phyloP scores from a whole-genome alignment of 2,113 vertebrate genomes.

The Archocentrus centrarchus region DNA sequence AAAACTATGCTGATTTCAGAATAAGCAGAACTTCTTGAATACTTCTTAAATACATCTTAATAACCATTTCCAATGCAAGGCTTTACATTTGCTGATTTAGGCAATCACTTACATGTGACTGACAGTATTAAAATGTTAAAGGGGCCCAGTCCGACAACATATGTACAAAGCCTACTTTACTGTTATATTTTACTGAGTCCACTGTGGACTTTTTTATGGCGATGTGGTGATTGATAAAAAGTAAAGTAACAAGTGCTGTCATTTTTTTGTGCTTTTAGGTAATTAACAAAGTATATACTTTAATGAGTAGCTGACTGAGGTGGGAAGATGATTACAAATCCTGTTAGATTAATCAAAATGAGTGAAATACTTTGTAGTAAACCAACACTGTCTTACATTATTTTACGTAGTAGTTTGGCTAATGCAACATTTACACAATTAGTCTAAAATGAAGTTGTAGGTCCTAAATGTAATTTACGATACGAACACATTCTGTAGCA shows the following conservation, averaged over 20 bases:
- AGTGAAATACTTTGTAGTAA: not conserved
- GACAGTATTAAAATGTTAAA: not conserved
- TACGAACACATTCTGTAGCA: not conserved
- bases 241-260: not conserved
- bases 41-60: not conserved
- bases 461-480: not conserved
- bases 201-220: too few species aligned
- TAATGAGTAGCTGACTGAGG: not conserved
- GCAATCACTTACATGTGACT: not conserved
- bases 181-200: not conserved
- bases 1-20: not conserved
- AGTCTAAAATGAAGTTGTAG: not conserved
- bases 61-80: not conserved
- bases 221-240: not conserved
- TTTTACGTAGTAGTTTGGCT: not conserved
- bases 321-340: too few species aligned
- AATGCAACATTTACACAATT: not conserved
- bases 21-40: too few species aligned
- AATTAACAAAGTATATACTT: not conserved
- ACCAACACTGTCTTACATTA: not conserved
- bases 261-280: not conserved
- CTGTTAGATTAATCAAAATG: not conserved
- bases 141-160: too few species aligned
- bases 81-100: not conserved
- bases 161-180: not conserved